These are phyloP conservation scores for Maccullochella peelii DNA, from an alignment of 2,113 vertebrate species.

Conservation along the genomic window DNA sequence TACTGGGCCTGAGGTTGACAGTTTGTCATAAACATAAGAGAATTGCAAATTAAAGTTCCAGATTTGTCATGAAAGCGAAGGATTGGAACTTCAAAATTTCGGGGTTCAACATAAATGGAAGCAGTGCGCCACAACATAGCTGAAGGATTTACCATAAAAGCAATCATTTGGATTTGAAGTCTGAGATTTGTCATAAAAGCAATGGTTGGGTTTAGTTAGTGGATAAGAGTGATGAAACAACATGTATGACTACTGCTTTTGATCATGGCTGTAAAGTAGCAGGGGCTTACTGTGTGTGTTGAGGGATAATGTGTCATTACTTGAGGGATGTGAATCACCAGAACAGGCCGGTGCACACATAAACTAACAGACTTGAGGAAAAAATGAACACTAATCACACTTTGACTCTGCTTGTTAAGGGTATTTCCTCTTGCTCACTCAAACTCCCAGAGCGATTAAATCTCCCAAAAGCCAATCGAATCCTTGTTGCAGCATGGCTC, in stretches of 20 bases:
- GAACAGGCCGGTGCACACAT: slow-evolving; percentile 66
- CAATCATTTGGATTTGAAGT: slow-evolving; percentile 63
- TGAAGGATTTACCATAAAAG: slow-evolving; percentile 59
- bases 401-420: slow-evolving; percentile 81
- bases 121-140: slow-evolving; percentile 20
- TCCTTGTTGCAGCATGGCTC: slow-evolving; percentile 47
- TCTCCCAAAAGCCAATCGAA: slow-evolving; percentile 65
- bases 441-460: slow-evolving; percentile 76
- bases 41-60: slow-evolving; percentile 17
- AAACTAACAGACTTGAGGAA: slow-evolving; percentile 70
- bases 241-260: slow-evolving; percentile 72
- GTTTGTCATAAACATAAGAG: slow-evolving; percentile 32
- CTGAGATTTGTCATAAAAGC: slow-evolving; percentile 67
- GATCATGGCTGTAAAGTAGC: slow-evolving; percentile 78
- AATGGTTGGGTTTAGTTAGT: slow-evolving; percentile 60
- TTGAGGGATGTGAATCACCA: slow-evolving; percentile 80
- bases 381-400: slow-evolving; percentile 76
- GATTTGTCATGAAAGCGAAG: slow-evolving; percentile 51
- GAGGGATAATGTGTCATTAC: slow-evolving; percentile 83
- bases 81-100: slow-evolving; percentile 16
- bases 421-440: slow-evolving; percentile 80
- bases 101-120: slow-evolving; percentile 44
- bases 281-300: slow-evolving; percentile 74
- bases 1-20: slow-evolving; percentile 14
- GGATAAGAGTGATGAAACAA: slow-evolving; percentile 72